phyloP scores from a whole-genome alignment of 2,888 invertebrate species.

The Tetragonula carbonaria region DNA sequence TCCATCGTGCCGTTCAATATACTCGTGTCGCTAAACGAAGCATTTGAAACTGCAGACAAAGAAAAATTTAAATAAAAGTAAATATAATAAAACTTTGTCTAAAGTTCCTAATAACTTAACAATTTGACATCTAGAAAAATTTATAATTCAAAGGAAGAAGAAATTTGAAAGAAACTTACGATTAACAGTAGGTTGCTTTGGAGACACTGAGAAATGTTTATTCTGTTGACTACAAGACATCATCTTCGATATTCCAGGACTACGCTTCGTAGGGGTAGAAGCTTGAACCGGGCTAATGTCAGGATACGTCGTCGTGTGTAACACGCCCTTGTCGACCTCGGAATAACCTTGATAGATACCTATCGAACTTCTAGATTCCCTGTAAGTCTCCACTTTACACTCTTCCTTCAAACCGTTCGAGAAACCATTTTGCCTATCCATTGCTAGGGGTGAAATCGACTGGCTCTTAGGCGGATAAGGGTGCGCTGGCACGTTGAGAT shows the following conservation, averaged over 20 bases:
- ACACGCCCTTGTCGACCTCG: constrained; percentile 79
- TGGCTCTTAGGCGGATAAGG: constrained; percentile 79
- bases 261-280: constrained; percentile 64
- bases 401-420: constrained; percentile 79
- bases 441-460: constrained; percentile 82
- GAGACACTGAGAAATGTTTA: constrained; percentile 76
- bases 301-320: constrained; percentile 70
- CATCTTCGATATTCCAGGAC: constrained; percentile 70
- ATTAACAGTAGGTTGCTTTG: constrained; percentile 70
- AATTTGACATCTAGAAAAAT: too few relatives aligned
- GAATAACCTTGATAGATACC: constrained; percentile 77
- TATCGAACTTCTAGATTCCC: constrained; percentile 74
- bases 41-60: constrained; percentile 71
- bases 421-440: constrained; percentile 82
- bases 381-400: constrained; percentile 77
- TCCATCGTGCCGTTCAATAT: constrained; percentile 76
- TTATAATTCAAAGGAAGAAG: too few relatives aligned
- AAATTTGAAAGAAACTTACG: constrained; percentile 59
- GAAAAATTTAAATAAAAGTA: not conserved
- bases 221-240: constrained; percentile 77
- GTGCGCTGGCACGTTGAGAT: constrained; percentile 75
- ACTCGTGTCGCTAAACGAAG: constrained; percentile 76
- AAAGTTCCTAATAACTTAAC: too few relatives aligned
- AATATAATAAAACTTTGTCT: not conserved
- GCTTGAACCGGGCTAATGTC: constrained; percentile 79